Conservation (phyloP, 1,140 invertebrate species). For the Camponotus vicinus region DNA sequence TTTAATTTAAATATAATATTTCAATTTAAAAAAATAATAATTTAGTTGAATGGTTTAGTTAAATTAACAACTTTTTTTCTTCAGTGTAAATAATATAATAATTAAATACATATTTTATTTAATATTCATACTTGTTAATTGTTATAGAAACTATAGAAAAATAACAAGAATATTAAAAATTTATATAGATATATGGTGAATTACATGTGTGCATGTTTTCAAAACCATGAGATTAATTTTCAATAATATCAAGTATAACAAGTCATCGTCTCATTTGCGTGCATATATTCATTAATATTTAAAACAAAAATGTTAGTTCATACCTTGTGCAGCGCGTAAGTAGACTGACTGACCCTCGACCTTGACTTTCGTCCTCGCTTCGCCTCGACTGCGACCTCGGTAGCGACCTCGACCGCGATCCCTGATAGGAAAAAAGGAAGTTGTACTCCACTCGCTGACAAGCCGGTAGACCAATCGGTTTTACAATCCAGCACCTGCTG, state of each 20-base stretch:
- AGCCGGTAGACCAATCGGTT: background rate
- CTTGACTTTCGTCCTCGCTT: conserved; percentile 52
- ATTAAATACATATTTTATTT: background rate
- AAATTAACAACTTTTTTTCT: too few species aligned
- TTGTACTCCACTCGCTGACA: conserved; percentile 55
- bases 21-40: too few species aligned
- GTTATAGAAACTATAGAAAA: background rate
- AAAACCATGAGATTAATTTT: background rate
- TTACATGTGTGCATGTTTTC: background rate
- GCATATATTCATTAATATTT: background rate
- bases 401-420: conserved; percentile 71
- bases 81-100: background rate
- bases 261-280: background rate
- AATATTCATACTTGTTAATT: background rate
- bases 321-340: conserved; percentile 44
- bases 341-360: conserved; percentile 15
- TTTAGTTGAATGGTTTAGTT: too few species aligned
- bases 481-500: background rate
- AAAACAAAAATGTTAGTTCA: background rate
- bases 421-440: conserved; percentile 40
- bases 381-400: conserved; percentile 64
- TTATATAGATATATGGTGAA: background rate
- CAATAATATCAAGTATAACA: background rate
- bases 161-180: background rate
- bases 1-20: too few species aligned